These are phyloP conservation scores for Helleia helle DNA, from an alignment of 2,888 invertebrate genomes.

Conservation along the genomic window DNA sequence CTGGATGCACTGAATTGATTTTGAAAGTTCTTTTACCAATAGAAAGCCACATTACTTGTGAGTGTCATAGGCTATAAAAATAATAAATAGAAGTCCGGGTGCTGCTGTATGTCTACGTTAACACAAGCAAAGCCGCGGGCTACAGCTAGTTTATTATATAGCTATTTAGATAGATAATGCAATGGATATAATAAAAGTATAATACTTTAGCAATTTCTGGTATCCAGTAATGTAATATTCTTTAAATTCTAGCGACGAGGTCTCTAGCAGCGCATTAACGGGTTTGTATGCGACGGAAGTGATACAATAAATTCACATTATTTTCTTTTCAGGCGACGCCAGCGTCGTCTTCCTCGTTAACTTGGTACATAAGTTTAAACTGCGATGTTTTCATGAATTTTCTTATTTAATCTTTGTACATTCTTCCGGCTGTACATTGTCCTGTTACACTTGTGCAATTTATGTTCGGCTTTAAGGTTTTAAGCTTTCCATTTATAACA, in stretches of 20 bases:
- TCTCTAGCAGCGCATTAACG: conserved; percentile 11
- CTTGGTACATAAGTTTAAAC: conserved; percentile 1
- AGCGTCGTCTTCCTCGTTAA: conserved; percentile 7
- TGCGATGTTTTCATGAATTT: conserved; percentile 8
- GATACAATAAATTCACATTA: conserved; percentile 17
- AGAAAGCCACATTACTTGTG: too few relatives aligned
- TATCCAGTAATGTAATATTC: neutral
- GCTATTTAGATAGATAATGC: neutral
- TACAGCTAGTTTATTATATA: too few relatives aligned
- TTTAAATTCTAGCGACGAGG: neutral
- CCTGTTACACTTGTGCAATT: neutral
- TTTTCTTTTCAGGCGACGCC: conserved; percentile 15
- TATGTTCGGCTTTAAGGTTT: neutral
- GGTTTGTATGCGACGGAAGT: conserved; percentile 14
- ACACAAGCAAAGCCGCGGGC: too few relatives aligned
- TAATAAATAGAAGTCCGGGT: too few relatives aligned
- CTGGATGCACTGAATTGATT: too few relatives aligned
- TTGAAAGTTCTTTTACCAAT: too few relatives aligned
- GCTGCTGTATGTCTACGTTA: too few relatives aligned
- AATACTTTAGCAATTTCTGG: neutral
- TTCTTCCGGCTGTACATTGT: neutral
- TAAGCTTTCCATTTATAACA: neutral
- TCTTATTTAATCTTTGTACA: conserved; percentile 10
- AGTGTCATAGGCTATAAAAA: too few relatives aligned
- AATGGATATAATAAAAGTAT: neutral